phyloP scores from a whole-genome alignment of 2,797 vertebrate species.

The Pseudocheirus occidentalis region DNA sequence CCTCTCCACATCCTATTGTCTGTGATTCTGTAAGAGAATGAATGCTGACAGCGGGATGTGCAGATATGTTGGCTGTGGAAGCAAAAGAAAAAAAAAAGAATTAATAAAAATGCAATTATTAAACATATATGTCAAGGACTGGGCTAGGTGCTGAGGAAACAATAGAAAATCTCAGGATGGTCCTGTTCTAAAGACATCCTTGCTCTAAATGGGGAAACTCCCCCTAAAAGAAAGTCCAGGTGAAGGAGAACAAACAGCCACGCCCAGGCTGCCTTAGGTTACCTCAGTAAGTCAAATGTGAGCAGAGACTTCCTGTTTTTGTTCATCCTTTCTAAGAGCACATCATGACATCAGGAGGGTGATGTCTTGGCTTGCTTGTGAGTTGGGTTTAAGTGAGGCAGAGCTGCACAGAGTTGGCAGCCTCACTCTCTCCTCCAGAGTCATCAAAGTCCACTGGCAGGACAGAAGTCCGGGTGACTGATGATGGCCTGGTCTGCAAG shows the following conservation, averaged over 20 bases:
- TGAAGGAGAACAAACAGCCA: too few relatives aligned
- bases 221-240: not conserved
- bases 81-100: not conserved
- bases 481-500: not conserved
- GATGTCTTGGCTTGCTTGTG: not conserved
- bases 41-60: not conserved
- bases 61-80: not conserved
- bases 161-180: not conserved
- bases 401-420: not conserved
- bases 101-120: not conserved
- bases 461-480: not conserved
- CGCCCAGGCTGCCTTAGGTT: not conserved
- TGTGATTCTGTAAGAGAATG: not conserved
- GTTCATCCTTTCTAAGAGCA: not conserved
- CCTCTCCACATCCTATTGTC: rapidly evolving
- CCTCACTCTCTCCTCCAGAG: not conserved
- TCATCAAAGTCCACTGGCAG: not conserved
- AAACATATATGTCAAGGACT: not conserved
- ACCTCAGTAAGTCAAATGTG: not conserved
- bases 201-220: not conserved
- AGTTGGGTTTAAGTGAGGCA: not conserved
- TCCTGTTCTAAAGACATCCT: not conserved
- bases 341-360: not conserved
- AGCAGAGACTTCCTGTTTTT: not conserved
- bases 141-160: not conserved